Evolutionary conservation across 2,113 vertebrate species (phyloP).

Genomic region (Ardeotis arabs): DNA sequence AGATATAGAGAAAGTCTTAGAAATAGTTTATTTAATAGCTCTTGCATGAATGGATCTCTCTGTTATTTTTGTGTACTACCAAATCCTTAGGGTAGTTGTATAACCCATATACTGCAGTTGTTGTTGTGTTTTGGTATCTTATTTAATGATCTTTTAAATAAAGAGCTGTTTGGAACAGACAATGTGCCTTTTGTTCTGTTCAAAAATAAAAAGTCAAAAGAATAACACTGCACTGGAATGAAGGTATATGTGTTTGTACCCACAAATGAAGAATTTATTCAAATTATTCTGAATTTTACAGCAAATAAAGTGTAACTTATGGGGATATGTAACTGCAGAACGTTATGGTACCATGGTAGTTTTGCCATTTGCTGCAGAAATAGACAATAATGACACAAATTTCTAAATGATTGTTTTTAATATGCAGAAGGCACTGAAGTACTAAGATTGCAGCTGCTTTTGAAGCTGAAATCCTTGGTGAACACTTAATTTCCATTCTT

Average conservation of each 20-base stretch:
- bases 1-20: not conserved
- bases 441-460: not conserved
- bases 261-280: not conserved
- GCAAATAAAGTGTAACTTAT: not conserved
- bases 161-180: not conserved
- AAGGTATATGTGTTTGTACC: not conserved
- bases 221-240: not conserved
- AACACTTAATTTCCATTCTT: not conserved
- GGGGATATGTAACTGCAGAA: not conserved
- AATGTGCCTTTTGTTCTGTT: not conserved
- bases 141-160: conserved; percentile 25
- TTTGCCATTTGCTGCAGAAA: not conserved
- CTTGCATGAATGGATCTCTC: not conserved
- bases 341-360: not conserved
- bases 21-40: not conserved
- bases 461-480: not conserved
- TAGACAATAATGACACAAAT: not conserved
- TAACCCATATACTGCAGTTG: not conserved
- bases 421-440: not conserved
- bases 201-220: not conserved
- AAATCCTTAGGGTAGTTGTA: not conserved
- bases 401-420: not conserved
- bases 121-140: not conserved
- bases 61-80: not conserved
- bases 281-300: not conserved